Percentiles rank a stretch among this genome's conserved stretches.
These are phyloP conservation scores for Chiloscyllium punctatum DNA, from an alignment of 2,797 vertebrate species.

Conservation along the genomic window DNA sequence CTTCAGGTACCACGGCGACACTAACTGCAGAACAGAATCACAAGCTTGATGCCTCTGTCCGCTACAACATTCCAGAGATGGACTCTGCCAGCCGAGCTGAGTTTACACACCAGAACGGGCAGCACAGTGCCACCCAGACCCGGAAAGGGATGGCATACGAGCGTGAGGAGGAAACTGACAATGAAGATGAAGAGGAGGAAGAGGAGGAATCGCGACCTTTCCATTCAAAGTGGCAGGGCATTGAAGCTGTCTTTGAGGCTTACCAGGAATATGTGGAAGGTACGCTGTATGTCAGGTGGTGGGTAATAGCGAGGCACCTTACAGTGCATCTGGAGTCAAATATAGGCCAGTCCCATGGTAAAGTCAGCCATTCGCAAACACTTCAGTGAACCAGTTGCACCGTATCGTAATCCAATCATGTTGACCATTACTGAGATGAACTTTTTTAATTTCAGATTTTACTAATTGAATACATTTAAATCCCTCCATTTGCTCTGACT, in stretches of 20 bases:
- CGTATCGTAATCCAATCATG: too few relatives aligned
- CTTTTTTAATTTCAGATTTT: too few relatives aligned
- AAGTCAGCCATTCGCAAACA: too few relatives aligned
- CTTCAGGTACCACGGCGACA: slow-evolving; percentile 56
- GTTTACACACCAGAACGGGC: slow-evolving; percentile 62
- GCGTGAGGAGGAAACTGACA: slow-evolving; percentile 63
- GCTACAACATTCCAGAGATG: slow-evolving; percentile 97
- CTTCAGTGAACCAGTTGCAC: too few relatives aligned
- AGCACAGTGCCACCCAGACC: slow-evolving; percentile 51
- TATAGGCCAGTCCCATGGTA: too few relatives aligned
- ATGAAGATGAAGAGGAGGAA: slow-evolving; percentile 62
- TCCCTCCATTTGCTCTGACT: too few relatives aligned
- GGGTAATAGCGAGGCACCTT: not conserved
- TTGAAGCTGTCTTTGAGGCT: slow-evolving; percentile 92
- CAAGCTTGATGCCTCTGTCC: slow-evolving; percentile 79
- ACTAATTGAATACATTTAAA: too few relatives aligned
- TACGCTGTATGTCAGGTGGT: slow-evolving; percentile 45
- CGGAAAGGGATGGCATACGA: slow-evolving; percentile 53
- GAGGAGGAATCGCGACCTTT: slow-evolving; percentile 59
- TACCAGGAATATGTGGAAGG: slow-evolving; percentile 96
- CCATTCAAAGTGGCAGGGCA: slow-evolving; percentile 78
- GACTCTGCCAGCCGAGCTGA: slow-evolving; percentile 64
- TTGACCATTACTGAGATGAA: too few relatives aligned
- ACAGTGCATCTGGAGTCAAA: not conserved
- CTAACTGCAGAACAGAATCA: slow-evolving; percentile 78